phyloP scores from a whole-genome alignment of 2,888 invertebrate species.

The Nomada ruficornis region DNA sequence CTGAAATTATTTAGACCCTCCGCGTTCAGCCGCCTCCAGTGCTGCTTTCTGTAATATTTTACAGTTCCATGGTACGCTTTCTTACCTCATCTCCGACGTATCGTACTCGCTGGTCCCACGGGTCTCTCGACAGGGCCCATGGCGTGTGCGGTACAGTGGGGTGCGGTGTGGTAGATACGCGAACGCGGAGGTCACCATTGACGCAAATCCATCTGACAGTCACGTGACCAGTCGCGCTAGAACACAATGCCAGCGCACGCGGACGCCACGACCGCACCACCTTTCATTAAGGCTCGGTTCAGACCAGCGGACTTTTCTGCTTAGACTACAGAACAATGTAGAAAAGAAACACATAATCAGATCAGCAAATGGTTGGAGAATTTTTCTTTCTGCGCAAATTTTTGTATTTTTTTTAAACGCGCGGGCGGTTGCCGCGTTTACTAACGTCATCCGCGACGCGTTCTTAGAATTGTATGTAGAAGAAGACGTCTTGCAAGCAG shows the following conservation, averaged over 20 bases:
- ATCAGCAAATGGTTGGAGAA: too few species aligned
- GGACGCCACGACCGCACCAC: constrained; percentile 52
- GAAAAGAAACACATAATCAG: too few species aligned
- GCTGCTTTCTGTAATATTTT: background rate
- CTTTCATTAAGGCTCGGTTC: constrained; percentile 67
- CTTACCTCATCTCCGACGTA: constrained; percentile 44
- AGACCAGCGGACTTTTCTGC: too few species aligned
- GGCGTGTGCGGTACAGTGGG: constrained; percentile 61
- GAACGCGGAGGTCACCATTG: constrained; percentile 89
- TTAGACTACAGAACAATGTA: too few species aligned
- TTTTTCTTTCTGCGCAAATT: too few species aligned
- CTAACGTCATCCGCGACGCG: too few species aligned
- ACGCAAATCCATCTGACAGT: constrained; percentile 87
- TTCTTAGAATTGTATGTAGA: too few species aligned
- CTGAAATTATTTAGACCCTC: too few species aligned
- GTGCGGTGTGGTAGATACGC: constrained; percentile 84
- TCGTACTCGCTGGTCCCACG: constrained; percentile 52
- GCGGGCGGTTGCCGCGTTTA: too few species aligned
- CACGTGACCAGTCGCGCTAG: constrained; percentile 85
- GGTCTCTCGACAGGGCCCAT: constrained; percentile 47
- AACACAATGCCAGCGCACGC: constrained; percentile 65
- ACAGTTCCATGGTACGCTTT: constrained; percentile 14
- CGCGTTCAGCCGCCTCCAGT: too few species aligned
- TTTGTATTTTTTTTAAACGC: too few species aligned
- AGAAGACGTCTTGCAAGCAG: too few species aligned